Percentiles rank a stretch among this genome's conserved stretches.
Conservation (phyloP, 2,888 invertebrate genomes). For the Drosophila leonis region DNA sequence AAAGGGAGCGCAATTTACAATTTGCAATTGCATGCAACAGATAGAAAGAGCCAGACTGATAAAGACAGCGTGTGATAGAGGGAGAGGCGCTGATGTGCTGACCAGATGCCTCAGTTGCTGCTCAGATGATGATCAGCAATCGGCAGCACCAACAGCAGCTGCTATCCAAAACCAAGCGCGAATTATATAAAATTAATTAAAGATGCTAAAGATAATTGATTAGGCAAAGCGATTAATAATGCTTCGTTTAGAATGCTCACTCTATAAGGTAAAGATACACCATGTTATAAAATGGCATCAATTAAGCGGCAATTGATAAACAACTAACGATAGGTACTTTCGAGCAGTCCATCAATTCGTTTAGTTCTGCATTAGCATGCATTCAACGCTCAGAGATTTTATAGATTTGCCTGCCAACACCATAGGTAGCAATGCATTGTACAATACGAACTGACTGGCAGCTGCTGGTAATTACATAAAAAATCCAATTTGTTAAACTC, state of each 20-base stretch:
- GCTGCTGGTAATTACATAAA: neutral
- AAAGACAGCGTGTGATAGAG: slow-evolving; percentile 17
- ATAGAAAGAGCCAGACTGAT: neutral
- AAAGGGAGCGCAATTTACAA: slow-evolving; percentile 61
- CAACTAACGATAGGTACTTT: neutral
- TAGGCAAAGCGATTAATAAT: slow-evolving; percentile 85
- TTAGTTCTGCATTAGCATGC: slow-evolving; percentile 25
- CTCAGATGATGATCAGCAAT: slow-evolving; percentile 60
- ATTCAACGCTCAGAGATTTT: neutral
- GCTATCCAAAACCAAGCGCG: slow-evolving; percentile 62
- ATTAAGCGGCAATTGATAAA: slow-evolving; percentile 24
- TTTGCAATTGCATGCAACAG: slow-evolving; percentile 56
- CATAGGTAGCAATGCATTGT: neutral
- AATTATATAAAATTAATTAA: slow-evolving; percentile 86
- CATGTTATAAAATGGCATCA: slow-evolving; percentile 34
- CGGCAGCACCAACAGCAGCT: slow-evolving; percentile 49
- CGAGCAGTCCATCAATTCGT: slow-evolving; percentile 25
- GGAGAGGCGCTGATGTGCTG: slow-evolving; percentile 11
- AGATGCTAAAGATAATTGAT: slow-evolving; percentile 86
- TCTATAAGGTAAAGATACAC: neutral
- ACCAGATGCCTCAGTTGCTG: slow-evolving; percentile 27
- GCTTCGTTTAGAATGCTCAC: slow-evolving; percentile 63
- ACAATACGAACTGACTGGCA: too few species aligned
- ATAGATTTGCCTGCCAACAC: neutral
- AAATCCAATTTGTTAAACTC: neutral